phyloP scores from a whole-genome alignment of 2,888 invertebrate genomes.

The Gortyna flavago region DNA sequence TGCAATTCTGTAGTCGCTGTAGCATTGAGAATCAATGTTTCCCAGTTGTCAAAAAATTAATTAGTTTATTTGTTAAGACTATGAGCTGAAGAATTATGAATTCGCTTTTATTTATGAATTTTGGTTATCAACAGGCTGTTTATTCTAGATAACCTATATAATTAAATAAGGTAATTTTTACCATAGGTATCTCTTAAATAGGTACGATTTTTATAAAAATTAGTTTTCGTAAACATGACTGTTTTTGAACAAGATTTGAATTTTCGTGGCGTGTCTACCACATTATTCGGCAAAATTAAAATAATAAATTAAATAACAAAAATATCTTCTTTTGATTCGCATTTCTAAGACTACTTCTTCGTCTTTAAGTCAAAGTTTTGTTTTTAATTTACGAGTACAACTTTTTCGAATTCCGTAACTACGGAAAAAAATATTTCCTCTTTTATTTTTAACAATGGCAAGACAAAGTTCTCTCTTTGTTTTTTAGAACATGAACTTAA shows the following conservation, averaged over 20 bases:
- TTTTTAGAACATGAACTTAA: constrained; percentile 9
- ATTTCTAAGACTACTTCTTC: constrained; percentile 27
- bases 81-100: neutral
- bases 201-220: neutral
- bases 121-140: neutral
- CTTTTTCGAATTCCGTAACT: constrained; percentile 20
- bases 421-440: constrained; percentile 15
- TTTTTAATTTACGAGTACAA: constrained; percentile 42
- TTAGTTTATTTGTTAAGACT: neutral
- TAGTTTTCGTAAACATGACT: neutral
- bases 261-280: neutral
- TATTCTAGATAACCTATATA: neutral
- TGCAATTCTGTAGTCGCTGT: neutral
- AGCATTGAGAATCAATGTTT: neutral
- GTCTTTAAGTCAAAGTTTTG: constrained; percentile 36
- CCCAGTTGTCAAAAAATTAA: neutral
- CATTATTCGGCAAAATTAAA: neutral
- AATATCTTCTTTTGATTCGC: constrained; percentile 5
- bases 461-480: constrained; percentile 19
- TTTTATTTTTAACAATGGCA: constrained; percentile 39
- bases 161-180: neutral
- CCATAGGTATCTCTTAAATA: neutral
- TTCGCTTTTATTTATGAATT: neutral
- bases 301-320: constrained; percentile 1
- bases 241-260: neutral